Conservation (phyloP, 2,888 invertebrate genomes). For the Orgyia antiqua region DNA sequence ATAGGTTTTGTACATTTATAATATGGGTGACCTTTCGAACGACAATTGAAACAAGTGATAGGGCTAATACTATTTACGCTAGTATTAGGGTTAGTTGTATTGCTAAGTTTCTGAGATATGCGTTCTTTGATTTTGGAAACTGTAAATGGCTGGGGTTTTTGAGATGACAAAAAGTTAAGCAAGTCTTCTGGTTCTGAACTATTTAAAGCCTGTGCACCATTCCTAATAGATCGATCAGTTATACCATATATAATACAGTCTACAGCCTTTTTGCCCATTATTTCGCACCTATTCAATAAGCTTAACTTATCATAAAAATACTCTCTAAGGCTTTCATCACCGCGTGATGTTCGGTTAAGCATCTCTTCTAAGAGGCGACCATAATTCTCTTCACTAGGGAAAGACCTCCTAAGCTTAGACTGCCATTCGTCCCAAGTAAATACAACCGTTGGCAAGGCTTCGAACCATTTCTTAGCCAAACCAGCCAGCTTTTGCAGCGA, state of each 20-base stretch:
- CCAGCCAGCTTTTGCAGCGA: not conserved
- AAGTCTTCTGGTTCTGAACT: slow-evolving; percentile 8
- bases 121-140: too few species aligned
- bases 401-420: not conserved
- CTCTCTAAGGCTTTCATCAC: not conserved
- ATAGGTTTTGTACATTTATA: too few species aligned
- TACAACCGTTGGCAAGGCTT: not conserved
- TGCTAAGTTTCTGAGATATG: too few species aligned
- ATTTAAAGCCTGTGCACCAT: slow-evolving; percentile 4
- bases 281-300: not conserved
- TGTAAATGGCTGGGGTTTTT: too few species aligned
- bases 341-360: not conserved
- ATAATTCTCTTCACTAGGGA: not conserved
- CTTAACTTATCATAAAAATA: slow-evolving; percentile 2
- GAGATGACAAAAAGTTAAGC: too few species aligned
- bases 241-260: slow-evolving; percentile 12
- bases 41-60: too few species aligned
- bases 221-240: slow-evolving; percentile 5
- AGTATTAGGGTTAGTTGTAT: too few species aligned
- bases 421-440: not conserved
- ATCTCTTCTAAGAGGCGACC: not conserved
- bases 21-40: too few species aligned
- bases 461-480: not conserved
- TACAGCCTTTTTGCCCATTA: slow-evolving; percentile 2
- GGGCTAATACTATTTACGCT: too few species aligned